phyloP scores from a whole-genome alignment of 2,113 vertebrate species.

The Mirza zaza region DNA sequence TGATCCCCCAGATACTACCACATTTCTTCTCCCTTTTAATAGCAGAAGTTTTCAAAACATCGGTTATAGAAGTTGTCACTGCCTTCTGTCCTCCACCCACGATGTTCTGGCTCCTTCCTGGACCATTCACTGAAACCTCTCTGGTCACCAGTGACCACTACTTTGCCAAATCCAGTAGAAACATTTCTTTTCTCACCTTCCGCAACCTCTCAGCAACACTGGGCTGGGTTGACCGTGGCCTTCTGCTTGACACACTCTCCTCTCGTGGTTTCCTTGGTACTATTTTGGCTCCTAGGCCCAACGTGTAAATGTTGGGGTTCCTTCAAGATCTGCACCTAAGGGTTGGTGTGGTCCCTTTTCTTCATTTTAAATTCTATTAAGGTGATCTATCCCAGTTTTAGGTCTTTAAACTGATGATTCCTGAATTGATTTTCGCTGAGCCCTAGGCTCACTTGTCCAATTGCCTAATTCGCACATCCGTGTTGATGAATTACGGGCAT shows the following conservation, averaged over 20 bases:
- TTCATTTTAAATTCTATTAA: not conserved
- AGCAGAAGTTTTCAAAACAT: not conserved
- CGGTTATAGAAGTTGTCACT: not conserved
- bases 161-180: not conserved
- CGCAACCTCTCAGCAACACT: not conserved
- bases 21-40: not conserved
- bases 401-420: not conserved
- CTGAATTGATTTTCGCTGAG: not conserved
- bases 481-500: not conserved
- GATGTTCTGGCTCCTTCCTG: not conserved
- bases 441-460: not conserved
- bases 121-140: not conserved
- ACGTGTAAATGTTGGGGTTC: not conserved
- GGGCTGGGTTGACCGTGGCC: fast-evolving
- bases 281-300: not conserved
- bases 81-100: not conserved
- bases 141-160: too few relatives aligned
- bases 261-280: not conserved
- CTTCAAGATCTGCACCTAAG: not conserved
- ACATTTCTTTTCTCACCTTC: not conserved
- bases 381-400: not conserved
- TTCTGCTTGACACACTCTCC: not conserved
- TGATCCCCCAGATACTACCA: not conserved
- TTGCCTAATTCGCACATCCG: not conserved
- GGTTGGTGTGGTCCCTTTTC: not conserved